A percentile compares a stretch with the other conserved stretches of the same genome.
These are phyloP conservation scores for Amaurobius ferox DNA, from an alignment of 2,888 invertebrate species.

Conservation along the genomic window DNA sequence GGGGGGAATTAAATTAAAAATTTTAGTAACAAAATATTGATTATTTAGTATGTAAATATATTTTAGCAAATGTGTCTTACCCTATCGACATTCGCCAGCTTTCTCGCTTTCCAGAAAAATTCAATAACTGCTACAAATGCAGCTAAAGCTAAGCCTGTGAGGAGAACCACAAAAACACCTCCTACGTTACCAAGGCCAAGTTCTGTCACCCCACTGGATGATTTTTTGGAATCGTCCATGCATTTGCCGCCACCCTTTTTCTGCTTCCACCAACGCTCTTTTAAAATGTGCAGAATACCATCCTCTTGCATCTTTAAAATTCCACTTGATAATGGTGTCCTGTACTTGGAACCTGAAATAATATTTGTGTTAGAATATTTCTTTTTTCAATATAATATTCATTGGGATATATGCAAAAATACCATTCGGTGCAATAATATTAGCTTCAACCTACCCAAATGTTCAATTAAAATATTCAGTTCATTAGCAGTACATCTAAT, in stretches of 20 bases:
- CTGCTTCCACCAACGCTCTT: conserved; percentile 80
- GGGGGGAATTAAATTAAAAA: no score
- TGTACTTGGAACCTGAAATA: conserved; percentile 64
- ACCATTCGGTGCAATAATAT: no score
- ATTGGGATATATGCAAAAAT: no score
- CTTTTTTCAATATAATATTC: no score
- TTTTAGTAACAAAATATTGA: no score
- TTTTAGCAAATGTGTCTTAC: conserved; percentile 37
- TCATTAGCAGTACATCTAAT: no score
- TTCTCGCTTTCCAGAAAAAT: conserved; percentile 74
- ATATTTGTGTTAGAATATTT: no score
- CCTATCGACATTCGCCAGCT: conserved; percentile 56
- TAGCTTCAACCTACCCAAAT: no score
- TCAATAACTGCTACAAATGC: conserved; percentile 74
- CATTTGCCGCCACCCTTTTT: conserved; percentile 76
- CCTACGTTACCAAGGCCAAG: conserved; percentile 76
- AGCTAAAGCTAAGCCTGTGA: conserved; percentile 74
- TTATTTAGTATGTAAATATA: not conserved
- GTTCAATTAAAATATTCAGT: no score
- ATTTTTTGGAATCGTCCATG: conserved; percentile 74
- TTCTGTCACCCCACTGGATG: conserved; percentile 74
- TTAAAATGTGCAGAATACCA: conserved; percentile 79
- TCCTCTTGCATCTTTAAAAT: conserved; percentile 80
- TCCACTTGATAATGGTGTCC: conserved; percentile 85
- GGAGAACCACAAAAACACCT: conserved; percentile 77